phyloP scores from a whole-genome alignment of 2,797 vertebrate genomes.

The Premnoplex brunnescens region DNA sequence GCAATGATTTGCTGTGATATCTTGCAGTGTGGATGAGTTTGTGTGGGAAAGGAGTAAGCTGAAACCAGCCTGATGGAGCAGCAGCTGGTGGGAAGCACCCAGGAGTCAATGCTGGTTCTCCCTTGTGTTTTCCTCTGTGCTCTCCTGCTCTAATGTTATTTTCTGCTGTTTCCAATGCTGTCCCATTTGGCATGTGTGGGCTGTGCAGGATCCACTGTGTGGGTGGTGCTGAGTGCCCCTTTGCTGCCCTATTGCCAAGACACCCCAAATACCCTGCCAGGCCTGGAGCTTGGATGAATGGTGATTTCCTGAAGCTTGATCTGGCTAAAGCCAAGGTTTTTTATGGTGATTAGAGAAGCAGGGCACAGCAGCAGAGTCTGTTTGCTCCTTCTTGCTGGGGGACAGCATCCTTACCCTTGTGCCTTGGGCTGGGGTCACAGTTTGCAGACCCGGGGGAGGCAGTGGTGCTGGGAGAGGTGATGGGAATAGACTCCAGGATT shows the following conservation, averaged over 20 bases:
- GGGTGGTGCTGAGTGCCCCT: neutral
- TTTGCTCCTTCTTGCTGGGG: neutral
- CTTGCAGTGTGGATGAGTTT: fast-evolving
- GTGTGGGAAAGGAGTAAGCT: neutral
- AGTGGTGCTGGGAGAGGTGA: neutral
- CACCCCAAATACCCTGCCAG: neutral
- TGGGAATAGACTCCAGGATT: neutral
- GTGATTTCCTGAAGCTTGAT: neutral
- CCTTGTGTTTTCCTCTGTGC: neutral
- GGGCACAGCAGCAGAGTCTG: neutral
- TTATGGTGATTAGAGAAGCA: neutral
- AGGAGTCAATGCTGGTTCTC: neutral
- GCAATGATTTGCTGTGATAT: fast-evolving
- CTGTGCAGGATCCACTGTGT: fast-evolving
- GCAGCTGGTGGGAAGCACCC: neutral
- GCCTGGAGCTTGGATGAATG: neutral
- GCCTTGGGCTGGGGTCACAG: neutral
- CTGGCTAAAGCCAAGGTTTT: neutral
- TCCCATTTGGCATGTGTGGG: fast-evolving
- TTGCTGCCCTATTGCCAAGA: fast-evolving
- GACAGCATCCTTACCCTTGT: neutral
- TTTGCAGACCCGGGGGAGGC: neutral
- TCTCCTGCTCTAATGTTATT: neutral
- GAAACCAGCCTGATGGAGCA: neutral
- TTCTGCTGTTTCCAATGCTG: neutral